phyloP scores from a whole-genome alignment of 2,797 vertebrate genomes.

The Neoniphon sammara region DNA sequence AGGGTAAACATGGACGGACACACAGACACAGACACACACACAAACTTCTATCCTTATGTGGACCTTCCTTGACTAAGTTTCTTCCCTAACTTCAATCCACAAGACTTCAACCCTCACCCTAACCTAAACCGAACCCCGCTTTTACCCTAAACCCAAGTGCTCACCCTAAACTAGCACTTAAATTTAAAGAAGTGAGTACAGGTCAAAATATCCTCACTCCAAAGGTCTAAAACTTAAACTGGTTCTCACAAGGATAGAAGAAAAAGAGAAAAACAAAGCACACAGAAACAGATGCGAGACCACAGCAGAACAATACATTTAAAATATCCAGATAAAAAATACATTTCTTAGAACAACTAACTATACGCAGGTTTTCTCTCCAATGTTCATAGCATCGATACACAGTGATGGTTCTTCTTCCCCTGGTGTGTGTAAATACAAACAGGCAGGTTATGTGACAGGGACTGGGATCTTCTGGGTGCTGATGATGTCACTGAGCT shows the following conservation, averaged over 20 bases:
- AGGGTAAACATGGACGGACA: neutral
- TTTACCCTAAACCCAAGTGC: too few species aligned
- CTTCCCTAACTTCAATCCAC: too few species aligned
- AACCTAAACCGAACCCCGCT: too few species aligned
- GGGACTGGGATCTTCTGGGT: conserved; percentile 88
- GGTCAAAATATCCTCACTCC: too few species aligned
- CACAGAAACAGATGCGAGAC: neutral
- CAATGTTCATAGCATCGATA: neutral
- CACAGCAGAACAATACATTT: conserved; percentile 11
- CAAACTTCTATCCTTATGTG: neutral
- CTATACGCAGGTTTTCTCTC: conserved; percentile 54
- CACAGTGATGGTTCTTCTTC: too few species aligned
- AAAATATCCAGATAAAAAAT: conserved; percentile 27
- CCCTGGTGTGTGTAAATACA: neutral
- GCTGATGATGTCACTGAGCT: conserved; percentile 89
- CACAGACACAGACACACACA: neutral
- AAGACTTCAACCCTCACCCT: too few species aligned
- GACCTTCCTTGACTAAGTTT: too few species aligned
- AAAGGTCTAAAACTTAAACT: neutral
- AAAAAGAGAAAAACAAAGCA: neutral
- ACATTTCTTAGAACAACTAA: conserved; percentile 39
- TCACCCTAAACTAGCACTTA: too few species aligned
- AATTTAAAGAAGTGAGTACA: too few species aligned
- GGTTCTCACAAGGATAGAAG: conserved; percentile 8
- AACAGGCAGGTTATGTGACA: conserved; percentile 73